Evolutionary conservation across 2,888 invertebrate species (phyloP), one percentile per base, ranked within the genome.

Genomic region (Cantharis rustica): DNA sequence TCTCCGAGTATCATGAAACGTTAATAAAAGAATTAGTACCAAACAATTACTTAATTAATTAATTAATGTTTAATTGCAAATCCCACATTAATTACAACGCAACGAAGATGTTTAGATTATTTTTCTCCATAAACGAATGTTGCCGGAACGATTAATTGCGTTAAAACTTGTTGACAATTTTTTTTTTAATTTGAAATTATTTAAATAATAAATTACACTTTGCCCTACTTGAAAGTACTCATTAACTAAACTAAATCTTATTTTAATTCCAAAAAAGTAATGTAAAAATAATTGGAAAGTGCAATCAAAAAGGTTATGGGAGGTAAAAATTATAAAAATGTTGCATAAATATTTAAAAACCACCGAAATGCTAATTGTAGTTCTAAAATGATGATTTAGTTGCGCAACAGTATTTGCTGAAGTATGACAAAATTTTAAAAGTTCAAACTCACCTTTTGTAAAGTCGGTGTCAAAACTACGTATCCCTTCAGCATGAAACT

Each of bases 401-500:
- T 47, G n/a, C 47, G 9, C n/a, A 47, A 47, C n/a, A 2, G 1
- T n/a, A 47, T 16, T 61, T 63, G 63, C 63, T 17, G 9, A 2
- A 63, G 5, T 10, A 62, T 16, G 4, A 62, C 62, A 64, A 64
- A 26, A 20, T 70, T 69, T 62, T 10, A 16, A 69, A 61, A 69
- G 9, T 17, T 47, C 15, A 69, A 61, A 73, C 89, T 90, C 89
- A 95, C 96, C 91, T 93, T 93, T 87, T 95, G 95, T 79, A 96
- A 89, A 84, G 94, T 93, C 71, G 94, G 93, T n/a, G 95, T 95
- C 70, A 96, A 89, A 69, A 93, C 93, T 81, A 95, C 93, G 82
- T 94, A 94, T 68, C 95, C 95, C 79, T 94, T 93, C 17, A 95
- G 90, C 86, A 91, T 93, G 85, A 96, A 96, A 83, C 94, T 94